These are phyloP conservation scores for Drosophila leontia DNA, from an alignment of 1,140 invertebrate genomes.

Conservation along the genomic window DNA sequence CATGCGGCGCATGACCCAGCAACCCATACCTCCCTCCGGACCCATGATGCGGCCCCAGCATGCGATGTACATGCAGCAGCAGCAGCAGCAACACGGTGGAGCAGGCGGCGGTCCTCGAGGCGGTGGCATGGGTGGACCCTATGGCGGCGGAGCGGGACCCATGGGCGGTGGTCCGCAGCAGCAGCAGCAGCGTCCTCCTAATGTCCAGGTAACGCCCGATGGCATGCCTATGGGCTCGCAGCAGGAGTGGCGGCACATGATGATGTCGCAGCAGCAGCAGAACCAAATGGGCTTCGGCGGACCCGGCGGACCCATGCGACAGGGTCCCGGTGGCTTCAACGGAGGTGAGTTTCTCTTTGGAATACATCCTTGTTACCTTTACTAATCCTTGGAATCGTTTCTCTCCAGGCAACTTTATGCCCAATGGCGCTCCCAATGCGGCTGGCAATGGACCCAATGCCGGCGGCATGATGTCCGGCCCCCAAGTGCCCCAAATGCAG, in stretches of 20 bases:
- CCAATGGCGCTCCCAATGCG: slow-evolving; percentile 66
- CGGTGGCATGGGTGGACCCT: slow-evolving; percentile 85
- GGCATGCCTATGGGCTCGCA: slow-evolving; percentile 87
- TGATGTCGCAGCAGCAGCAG: slow-evolving; percentile 89
- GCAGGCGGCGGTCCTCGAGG: slow-evolving; percentile 67
- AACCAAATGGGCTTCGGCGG: slow-evolving; percentile 86
- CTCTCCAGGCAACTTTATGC: slow-evolving; percentile 75
- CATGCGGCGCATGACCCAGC: slow-evolving; percentile 88
- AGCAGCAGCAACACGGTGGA: slow-evolving; percentile 85
- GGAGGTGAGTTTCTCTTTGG: slow-evolving; percentile 86
- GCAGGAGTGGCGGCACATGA: slow-evolving; percentile 89
- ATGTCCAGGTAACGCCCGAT: slow-evolving; percentile 86
- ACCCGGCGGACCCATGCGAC: slow-evolving; percentile 85
- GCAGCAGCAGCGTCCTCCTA: slow-evolving; percentile 84
- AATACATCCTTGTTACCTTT: not conserved
- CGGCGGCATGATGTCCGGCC: slow-evolving; percentile 72
- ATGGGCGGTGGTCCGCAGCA: slow-evolving; percentile 72
- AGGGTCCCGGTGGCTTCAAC: slow-evolving; percentile 88
- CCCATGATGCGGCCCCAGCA: slow-evolving; percentile 89
- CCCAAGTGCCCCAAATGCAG: slow-evolving; percentile 85
- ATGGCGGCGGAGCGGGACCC: slow-evolving; percentile 66
- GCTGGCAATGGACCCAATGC: slow-evolving; percentile 66
- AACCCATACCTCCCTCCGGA: slow-evolving; percentile 89
- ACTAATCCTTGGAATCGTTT: not conserved
- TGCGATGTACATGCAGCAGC: slow-evolving; percentile 86